These are phyloP conservation scores for Colius striatus DNA, from an alignment of 2,113 vertebrate genomes.

Conservation along the genomic window DNA sequence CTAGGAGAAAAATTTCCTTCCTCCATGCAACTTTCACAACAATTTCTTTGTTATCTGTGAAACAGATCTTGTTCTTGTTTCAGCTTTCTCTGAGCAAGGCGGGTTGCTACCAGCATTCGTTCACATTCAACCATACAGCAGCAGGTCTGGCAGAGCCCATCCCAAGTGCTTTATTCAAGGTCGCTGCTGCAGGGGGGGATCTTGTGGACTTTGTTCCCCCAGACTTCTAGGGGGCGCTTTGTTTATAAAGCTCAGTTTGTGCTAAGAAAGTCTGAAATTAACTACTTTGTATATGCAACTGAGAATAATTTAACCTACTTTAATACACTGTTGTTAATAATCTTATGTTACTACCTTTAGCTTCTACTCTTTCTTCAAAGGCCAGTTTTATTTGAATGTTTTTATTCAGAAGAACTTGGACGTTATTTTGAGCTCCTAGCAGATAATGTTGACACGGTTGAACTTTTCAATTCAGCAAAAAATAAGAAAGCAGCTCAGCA, in stretches of 20 bases:
- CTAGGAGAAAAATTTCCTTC: neutral
- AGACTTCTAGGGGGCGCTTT: rapidly evolving
- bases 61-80: conserved; percentile 31
- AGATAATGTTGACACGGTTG: rapidly evolving
- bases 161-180: neutral
- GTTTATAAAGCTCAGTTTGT: neutral
- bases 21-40: conserved; percentile 18
- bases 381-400: neutral
- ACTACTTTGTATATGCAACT: neutral
- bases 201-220: neutral
- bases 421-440: neutral
- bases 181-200: too few relatives aligned
- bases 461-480: neutral
- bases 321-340: neutral
- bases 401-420: neutral
- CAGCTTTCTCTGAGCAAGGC: neutral
- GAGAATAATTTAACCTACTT: neutral
- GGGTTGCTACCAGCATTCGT: neutral
- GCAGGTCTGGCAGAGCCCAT: neutral
- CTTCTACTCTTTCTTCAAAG: neutral
- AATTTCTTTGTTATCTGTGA: conserved; percentile 20
- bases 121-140: neutral
- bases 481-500: neutral
- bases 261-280: neutral
- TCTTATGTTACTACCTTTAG: neutral